These are phyloP conservation scores for Myotis brandtii DNA, from an alignment of 2,113 vertebrate species.

Conservation along the genomic window DNA sequence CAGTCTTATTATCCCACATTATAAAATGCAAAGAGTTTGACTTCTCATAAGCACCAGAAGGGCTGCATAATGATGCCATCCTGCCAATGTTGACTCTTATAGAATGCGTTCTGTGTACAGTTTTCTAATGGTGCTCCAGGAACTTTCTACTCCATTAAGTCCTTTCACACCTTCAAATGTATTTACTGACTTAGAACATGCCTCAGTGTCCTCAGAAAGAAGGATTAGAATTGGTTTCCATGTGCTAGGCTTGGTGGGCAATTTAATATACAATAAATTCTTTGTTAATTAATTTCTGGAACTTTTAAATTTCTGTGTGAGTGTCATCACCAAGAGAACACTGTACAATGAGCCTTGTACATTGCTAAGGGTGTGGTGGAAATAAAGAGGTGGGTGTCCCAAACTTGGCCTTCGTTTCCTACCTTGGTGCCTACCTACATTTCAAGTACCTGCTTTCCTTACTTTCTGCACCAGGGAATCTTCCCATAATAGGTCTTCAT, in stretches of 20 bases:
- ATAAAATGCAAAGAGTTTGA: slow-evolving; percentile 22
- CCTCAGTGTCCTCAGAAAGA: neutral
- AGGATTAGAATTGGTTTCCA: slow-evolving; percentile 9
- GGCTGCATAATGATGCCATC: neutral
- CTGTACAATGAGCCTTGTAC: neutral
- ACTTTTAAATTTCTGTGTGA: slow-evolving; percentile 3
- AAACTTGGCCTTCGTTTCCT: neutral
- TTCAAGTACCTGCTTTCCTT: neutral
- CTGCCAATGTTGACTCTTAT: neutral
- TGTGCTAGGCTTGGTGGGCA: neutral
- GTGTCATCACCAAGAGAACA: neutral
- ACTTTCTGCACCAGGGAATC: neutral
- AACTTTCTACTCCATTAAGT: neutral
- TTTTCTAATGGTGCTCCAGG: slow-evolving; percentile 29
- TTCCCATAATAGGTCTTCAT: neutral
- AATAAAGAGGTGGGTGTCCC: neutral
- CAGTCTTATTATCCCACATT: neutral
- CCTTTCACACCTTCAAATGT: slow-evolving; percentile 51
- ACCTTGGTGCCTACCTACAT: neutral
- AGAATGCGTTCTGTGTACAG: slow-evolving; percentile 10
- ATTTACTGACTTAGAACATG: slow-evolving; percentile 11
- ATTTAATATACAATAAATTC: neutral
- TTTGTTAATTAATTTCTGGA: slow-evolving; percentile 6
- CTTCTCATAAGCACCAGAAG: neutral
- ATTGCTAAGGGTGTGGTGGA: neutral